A percentile compares a stretch with the other conserved stretches of the same genome.
Conservation (phyloP, 1,140 invertebrate genomes). For the Diachasmimorpha longicaudata region DNA sequence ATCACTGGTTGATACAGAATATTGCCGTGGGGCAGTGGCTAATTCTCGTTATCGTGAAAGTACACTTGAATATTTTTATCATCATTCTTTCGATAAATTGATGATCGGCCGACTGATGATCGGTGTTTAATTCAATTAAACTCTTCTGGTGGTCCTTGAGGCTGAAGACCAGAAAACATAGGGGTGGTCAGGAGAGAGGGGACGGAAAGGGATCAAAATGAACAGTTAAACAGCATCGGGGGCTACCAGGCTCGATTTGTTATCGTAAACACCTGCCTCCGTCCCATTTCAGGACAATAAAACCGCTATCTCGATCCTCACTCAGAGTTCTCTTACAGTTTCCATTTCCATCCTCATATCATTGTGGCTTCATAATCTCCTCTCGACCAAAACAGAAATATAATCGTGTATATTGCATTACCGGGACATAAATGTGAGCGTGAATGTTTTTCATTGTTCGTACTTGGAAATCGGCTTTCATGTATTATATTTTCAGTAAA, state of each 20-base stretch:
- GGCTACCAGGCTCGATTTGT: slow-evolving; percentile 35
- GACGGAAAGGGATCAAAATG: background rate
- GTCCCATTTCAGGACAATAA: slow-evolving; percentile 35
- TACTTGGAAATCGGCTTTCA: background rate
- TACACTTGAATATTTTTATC: background rate
- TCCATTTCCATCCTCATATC: slow-evolving; percentile 11
- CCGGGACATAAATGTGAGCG: slow-evolving; percentile 6
- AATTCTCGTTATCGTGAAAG: background rate
- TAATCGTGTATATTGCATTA: slow-evolving; percentile 32
- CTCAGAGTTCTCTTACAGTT: slow-evolving; percentile 27
- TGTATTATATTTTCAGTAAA: background rate
- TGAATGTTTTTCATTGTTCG: slow-evolving; percentile 11
- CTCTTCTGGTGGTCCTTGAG: background rate
- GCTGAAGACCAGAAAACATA: background rate
- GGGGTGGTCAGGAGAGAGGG: background rate
- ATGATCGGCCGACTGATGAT: background rate
- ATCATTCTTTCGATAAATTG: background rate
- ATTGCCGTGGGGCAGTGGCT: background rate
- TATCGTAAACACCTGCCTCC: slow-evolving; percentile 38
- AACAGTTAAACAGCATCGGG: slow-evolving; percentile 23
- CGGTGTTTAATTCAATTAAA: background rate
- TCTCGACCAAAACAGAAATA: slow-evolving; percentile 17
- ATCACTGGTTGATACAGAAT: background rate
- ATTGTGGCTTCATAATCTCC: background rate
- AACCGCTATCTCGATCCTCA: slow-evolving; percentile 34